These are phyloP conservation scores for Schizotus pectinicornis DNA, from an alignment of 2,888 invertebrate genomes.

Conservation along the genomic window DNA sequence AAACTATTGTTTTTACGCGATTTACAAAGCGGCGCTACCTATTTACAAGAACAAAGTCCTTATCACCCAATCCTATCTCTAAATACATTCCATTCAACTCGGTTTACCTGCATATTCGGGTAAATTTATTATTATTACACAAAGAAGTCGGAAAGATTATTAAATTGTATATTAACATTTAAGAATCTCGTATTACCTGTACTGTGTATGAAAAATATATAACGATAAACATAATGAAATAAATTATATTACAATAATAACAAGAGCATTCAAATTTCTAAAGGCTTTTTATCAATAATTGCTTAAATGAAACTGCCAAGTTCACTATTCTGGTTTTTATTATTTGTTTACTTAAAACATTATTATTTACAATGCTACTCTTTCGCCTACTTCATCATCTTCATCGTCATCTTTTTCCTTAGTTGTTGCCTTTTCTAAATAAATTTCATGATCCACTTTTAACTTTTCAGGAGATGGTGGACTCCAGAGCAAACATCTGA, in stretches of 20 bases:
- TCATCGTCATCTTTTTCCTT: conserved; percentile 46
- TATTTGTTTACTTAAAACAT: no score
- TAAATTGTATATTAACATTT: conserved; percentile 42
- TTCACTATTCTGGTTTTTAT: no score
- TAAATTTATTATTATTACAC: not conserved
- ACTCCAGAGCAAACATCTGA: conserved; percentile 70
- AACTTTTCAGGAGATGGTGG: conserved; percentile 71
- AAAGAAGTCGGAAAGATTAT: conserved; percentile 15
- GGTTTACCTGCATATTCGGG: not conserved
- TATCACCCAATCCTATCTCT: not conserved
- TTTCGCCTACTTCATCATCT: conserved; percentile 43
- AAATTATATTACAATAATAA: conserved; percentile 33
- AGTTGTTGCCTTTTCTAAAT: conserved; percentile 41
- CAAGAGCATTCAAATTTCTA: not conserved
- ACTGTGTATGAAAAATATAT: conserved; percentile 51
- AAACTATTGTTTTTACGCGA: conserved; percentile 23
- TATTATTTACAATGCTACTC: conserved; percentile 37
- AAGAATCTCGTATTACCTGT: conserved; percentile 43
- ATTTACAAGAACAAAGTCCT: conserved; percentile 11
- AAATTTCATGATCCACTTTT: conserved; percentile 65
- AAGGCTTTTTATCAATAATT: no score
- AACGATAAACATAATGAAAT: conserved; percentile 42
- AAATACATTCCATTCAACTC: conserved; percentile 14
- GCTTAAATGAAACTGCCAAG: no score
- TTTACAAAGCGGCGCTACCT: conserved; percentile 14